These are phyloP conservation scores for Rynchops niger DNA, from an alignment of 2,113 vertebrate species.

Conservation along the genomic window DNA sequence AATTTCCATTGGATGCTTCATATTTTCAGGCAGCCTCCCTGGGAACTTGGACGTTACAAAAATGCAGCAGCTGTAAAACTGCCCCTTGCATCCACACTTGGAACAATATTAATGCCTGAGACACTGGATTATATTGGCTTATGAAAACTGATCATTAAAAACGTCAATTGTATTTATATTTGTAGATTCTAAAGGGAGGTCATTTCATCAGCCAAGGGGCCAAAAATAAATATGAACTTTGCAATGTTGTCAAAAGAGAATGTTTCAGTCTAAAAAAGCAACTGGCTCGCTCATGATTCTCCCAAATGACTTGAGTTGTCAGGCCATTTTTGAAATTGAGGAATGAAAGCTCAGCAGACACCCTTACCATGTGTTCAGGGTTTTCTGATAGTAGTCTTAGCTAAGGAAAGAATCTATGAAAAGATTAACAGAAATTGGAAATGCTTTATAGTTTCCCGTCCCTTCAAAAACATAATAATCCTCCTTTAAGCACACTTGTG, in stretches of 20 bases:
- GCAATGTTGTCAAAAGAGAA: slow-evolving; percentile 24
- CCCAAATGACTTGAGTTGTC: not conserved
- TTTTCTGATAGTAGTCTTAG: not conserved
- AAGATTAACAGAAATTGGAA: not conserved
- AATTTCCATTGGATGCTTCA: not conserved
- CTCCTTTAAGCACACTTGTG: not conserved
- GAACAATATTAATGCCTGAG: not conserved
- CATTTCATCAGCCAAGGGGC: not conserved
- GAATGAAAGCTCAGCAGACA: not conserved
- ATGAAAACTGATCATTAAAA: slow-evolving; percentile 20
- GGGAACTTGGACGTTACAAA: not conserved
- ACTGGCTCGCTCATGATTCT: not conserved
- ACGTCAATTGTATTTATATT: not conserved
- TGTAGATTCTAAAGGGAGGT: slow-evolving; percentile 9
- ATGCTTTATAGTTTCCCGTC: not conserved
- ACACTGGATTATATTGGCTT: not conserved
- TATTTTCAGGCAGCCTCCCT: not conserved
- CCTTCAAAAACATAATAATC: not conserved
- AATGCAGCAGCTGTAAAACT: not conserved
- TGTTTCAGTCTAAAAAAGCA: slow-evolving; percentile 23
- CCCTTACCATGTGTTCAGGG: not conserved
- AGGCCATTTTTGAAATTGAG: not conserved
- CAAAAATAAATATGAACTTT: slow-evolving; percentile 34
- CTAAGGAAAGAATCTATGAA: not conserved
- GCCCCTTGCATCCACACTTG: not conserved